phyloP scores from a whole-genome alignment of 2,888 invertebrate genomes.

The Spodoptera picta region DNA sequence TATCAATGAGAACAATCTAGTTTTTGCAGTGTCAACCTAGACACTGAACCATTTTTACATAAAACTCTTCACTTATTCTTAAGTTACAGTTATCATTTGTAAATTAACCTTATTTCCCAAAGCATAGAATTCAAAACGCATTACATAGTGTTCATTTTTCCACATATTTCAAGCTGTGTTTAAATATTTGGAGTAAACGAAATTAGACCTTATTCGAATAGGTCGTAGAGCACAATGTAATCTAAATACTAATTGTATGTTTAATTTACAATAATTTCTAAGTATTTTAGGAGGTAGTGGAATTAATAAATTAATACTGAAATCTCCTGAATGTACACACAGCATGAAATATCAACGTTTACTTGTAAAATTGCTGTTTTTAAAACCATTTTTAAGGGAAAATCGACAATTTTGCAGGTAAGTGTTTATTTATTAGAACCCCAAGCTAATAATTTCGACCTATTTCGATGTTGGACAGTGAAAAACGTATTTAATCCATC shows the following conservation, averaged over 20 bases:
- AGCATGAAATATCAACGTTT: slow-evolving; percentile 38
- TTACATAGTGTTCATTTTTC: neutral
- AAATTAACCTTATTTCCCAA: neutral
- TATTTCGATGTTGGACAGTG: too few relatives aligned
- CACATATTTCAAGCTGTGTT: slow-evolving; percentile 25
- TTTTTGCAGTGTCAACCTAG: too few relatives aligned
- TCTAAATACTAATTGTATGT: slow-evolving; percentile 30
- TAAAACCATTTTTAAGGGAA: slow-evolving; percentile 10
- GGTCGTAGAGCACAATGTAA: slow-evolving; percentile 40
- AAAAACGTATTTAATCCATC: too few relatives aligned
- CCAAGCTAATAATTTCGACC: too few relatives aligned
- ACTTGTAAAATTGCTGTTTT: slow-evolving; percentile 21
- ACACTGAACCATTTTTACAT: too few relatives aligned
- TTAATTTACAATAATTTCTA: slow-evolving; percentile 30
- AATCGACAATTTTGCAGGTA: too few relatives aligned
- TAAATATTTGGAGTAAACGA: slow-evolving; percentile 7
- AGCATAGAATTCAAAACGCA: slow-evolving; percentile 10
- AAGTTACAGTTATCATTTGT: slow-evolving; percentile 10
- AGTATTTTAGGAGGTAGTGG: slow-evolving; percentile 20
- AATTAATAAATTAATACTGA: slow-evolving; percentile 12
- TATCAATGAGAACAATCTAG: too few relatives aligned
- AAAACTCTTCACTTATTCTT: slow-evolving; percentile 36
- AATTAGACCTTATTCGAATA: slow-evolving; percentile 1
- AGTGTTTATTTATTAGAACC: too few relatives aligned
- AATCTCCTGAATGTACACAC: slow-evolving; percentile 9